Evolutionary conservation across 2,888 invertebrate species (phyloP), one percentile per base, ranked within the genome.

Genomic region (Pardosa pseudoannulata): DNA sequence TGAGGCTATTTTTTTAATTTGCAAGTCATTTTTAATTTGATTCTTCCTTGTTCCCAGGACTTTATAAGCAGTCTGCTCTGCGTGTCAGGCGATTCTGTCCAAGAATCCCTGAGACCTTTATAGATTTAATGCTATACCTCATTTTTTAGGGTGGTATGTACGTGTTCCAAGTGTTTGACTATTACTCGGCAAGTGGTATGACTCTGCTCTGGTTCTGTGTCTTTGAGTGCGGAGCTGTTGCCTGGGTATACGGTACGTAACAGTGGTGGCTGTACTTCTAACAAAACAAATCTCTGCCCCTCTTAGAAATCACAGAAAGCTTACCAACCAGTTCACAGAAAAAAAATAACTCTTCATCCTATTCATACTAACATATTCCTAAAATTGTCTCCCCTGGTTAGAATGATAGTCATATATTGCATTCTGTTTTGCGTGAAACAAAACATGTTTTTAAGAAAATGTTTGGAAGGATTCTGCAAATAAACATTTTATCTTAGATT

Each of bases 141-240:
- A 82, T 88, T 88, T 91, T 91, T 27, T 90, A 94, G 94, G 94
- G 94, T 83, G 94, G 94, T 89, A 94, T 94, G 93, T 94, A 94
- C 91, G 93, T 94, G 19, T 94, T 94, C 91, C 94, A 94, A 92
- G 90, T 94, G 67, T 93, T 94, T 90, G 94, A 94, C 90, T 93
- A 93, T 89, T 94, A 94, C 89, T 93, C 94, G 0, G 94, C 94
- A 1, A 93, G 93, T 89, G 93, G 94, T 80, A 94, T 94, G 90
- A 93, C 93, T 67, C 91, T 94, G 11, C 91, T 94, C 27, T 93
- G 93, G 91, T 93, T 94, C 75, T 94, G 93, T 89, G 93, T 94
- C 90, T 94, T 93, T 90, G 96, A 96, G 91, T 95, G 95, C 90
- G 93, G 96, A 80, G 93, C 95, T 5, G 94, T 96, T 31, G 94